Evolutionary conservation across 1,140 invertebrate genomes (phyloP).

Genomic region (Drosophila sturtevanti): DNA sequence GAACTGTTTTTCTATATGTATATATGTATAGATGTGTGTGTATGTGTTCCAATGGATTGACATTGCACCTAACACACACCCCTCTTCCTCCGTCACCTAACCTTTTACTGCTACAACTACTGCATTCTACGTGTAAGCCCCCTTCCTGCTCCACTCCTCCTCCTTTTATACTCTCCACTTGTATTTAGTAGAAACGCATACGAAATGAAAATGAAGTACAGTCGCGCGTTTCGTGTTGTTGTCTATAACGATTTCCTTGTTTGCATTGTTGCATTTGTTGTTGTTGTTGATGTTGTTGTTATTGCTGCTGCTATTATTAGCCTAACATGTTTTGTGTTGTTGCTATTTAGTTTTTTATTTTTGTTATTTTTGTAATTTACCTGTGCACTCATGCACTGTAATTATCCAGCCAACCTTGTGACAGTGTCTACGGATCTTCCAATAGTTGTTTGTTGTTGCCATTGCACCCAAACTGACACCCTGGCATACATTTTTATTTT

Average conservation of each 20-base stretch:
- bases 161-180: background rate
- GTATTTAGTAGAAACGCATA: slow-evolving; percentile 31
- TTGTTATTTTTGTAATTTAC: slow-evolving; percentile 67
- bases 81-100: background rate
- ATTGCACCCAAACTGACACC: slow-evolving; percentile 64
- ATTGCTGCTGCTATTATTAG: slow-evolving; percentile 51
- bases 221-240: slow-evolving; percentile 61
- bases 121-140: too few relatives aligned
- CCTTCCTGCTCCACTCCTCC: background rate
- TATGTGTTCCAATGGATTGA: slow-evolving; percentile 51
- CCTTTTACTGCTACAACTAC: background rate
- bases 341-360: slow-evolving; percentile 27
- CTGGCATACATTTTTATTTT: slow-evolving; percentile 44
- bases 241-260: slow-evolving; percentile 63
- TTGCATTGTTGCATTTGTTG: slow-evolving; percentile 55
- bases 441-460: slow-evolving; percentile 29
- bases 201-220: slow-evolving; percentile 63
- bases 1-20: slow-evolving; percentile 2
- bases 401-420: slow-evolving; percentile 76
- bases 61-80: slow-evolving; percentile 5
- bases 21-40: background rate
- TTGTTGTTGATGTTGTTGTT: slow-evolving; percentile 34
- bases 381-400: slow-evolving; percentile 72
- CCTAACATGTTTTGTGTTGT: slow-evolving; percentile 40
- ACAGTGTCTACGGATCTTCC: slow-evolving; percentile 39